Evolutionary conservation across 2,113 vertebrate genomes (phyloP).

Genomic region (Cyphotilapia sp.): DNA sequence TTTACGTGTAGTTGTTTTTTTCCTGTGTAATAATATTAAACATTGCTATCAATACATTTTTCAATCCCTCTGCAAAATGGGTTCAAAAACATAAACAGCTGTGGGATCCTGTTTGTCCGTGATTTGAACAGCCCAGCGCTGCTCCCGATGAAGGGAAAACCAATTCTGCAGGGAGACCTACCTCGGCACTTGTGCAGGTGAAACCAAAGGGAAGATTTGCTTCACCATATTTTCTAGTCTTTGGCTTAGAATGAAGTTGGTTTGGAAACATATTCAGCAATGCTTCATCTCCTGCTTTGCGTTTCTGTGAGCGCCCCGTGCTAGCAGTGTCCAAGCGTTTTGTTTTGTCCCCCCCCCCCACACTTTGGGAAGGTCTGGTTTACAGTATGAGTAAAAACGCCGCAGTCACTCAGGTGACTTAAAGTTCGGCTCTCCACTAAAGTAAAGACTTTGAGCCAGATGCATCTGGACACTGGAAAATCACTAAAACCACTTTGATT

Average conservation of each 20-base stretch:
- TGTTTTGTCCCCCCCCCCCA: background rate
- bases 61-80: too few species aligned
- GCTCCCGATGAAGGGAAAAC: too few species aligned
- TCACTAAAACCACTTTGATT: background rate
- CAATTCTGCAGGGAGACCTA: fast-evolving
- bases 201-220: fast-evolving
- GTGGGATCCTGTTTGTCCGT: too few species aligned
- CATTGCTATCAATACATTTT: too few species aligned
- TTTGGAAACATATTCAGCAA: background rate
- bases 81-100: too few species aligned
- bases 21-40: too few species aligned
- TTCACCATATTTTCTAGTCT: fast-evolving
- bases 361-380: background rate
- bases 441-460: background rate
- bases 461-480: background rate
- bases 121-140: too few species aligned
- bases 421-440: background rate
- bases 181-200: fast-evolving
- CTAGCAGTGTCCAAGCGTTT: fast-evolving
- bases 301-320: fast-evolving
- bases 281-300: background rate
- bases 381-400: background rate
- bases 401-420: background rate
- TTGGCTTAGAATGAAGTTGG: background rate
- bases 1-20: too few species aligned